These are phyloP conservation scores for Recurvirostra avosetta DNA, from an alignment of 2,113 vertebrate species.

Conservation along the genomic window DNA sequence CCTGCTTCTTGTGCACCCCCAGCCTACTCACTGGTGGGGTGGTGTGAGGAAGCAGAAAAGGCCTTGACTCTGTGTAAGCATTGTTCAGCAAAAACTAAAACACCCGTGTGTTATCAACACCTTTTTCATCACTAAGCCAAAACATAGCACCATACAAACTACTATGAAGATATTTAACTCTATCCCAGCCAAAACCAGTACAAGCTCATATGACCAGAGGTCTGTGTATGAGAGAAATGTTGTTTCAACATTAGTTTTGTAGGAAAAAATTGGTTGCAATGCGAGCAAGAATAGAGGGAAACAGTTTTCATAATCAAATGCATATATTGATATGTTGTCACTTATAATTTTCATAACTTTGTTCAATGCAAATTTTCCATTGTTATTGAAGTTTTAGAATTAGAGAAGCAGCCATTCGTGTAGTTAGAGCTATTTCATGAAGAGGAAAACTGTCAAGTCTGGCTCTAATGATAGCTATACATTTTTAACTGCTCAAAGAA, in stretches of 20 bases:
- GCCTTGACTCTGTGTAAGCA: not conserved
- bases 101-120: not conserved
- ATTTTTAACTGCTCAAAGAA: slow-evolving; percentile 30
- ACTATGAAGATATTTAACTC: not conserved
- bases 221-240: not conserved
- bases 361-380: not conserved
- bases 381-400: not conserved
- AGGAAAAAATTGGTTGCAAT: not conserved
- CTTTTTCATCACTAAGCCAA: not conserved
- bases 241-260: not conserved
- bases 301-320: not conserved
- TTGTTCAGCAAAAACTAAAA: not conserved
- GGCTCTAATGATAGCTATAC: not conserved
- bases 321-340: not conserved
- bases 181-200: not conserved
- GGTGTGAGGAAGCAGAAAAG: not conserved
- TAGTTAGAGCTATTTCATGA: not conserved
- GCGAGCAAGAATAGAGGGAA: not conserved
- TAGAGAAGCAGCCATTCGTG: not conserved
- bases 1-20: not conserved
- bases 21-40: accelerated
- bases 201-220: not conserved
- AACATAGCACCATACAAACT: not conserved
- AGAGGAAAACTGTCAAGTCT: not conserved
- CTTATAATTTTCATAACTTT: not conserved